Evolutionary conservation across 2,888 invertebrate species (phyloP).

Genomic region (Galerucella pusilla): DNA sequence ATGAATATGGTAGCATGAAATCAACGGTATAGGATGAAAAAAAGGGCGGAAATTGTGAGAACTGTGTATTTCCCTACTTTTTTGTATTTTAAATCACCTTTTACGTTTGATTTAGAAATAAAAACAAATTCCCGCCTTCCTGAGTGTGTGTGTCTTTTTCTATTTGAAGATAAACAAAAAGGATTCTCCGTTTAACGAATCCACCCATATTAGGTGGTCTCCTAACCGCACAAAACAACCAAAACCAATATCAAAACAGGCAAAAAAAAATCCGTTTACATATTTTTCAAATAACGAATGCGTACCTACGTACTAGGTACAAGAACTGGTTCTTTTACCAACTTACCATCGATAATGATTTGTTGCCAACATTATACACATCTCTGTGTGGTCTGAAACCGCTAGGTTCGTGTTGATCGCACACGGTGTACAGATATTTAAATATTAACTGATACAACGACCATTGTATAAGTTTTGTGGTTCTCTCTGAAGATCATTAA

Average conservation of each 20-base stretch:
- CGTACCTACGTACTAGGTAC: constrained; percentile 34
- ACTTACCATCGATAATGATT: constrained; percentile 56
- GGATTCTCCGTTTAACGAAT: not conserved
- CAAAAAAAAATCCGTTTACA: constrained; percentile 38
- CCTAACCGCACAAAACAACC: constrained; percentile 24
- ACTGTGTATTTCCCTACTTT: not conserved
- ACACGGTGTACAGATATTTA: constrained; percentile 54
- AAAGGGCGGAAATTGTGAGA: not conserved
- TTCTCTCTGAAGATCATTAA: not conserved
- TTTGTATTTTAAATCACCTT: not conserved
- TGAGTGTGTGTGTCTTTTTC: not conserved
- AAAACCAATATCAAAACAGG: constrained; percentile 22
- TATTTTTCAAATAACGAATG: constrained; percentile 47
- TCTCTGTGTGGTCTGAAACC: constrained; percentile 55
- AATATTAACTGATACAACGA: constrained; percentile 53
- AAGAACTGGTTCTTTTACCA: constrained; percentile 50
- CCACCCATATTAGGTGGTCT: constrained; percentile 34
- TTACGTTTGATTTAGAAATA: not conserved
- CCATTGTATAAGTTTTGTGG: constrained; percentile 40
- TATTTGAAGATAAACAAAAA: not conserved
- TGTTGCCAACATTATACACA: constrained; percentile 51
- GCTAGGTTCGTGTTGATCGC: constrained; percentile 49
- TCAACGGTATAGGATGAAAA: no score
- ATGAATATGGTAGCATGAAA: no score
- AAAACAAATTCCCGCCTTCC: constrained; percentile 1